A percentile compares a stretch with the other conserved stretches of the same genome.
Conservation (phyloP, 2,113 vertebrate species). For the Xiphophorus maculatus region DNA sequence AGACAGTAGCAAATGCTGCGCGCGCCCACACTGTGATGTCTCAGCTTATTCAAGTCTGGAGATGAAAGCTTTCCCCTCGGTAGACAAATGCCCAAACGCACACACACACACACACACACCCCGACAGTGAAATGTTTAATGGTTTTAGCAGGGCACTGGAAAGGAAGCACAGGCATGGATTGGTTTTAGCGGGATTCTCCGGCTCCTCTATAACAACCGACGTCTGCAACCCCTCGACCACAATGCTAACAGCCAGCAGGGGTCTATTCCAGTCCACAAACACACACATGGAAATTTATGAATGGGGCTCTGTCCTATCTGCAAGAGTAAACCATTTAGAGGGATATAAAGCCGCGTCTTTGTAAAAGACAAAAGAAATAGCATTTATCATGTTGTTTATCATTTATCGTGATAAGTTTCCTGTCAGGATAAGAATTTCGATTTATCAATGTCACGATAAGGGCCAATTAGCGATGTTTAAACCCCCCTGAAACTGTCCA, state of each 20-base stretch:
- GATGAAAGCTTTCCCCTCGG: constrained; percentile 60
- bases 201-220: constrained; percentile 35
- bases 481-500: too few relatives aligned
- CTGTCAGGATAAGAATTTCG: too few relatives aligned
- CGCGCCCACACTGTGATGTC: constrained; percentile 62
- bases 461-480: too few relatives aligned
- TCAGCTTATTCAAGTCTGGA: constrained; percentile 65
- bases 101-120: constrained; percentile 1
- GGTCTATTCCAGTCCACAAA: constrained; percentile 24
- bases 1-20: constrained; percentile 71
- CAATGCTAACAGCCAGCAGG: constrained; percentile 51
- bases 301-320: constrained; percentile 17
- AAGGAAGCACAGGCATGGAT: constrained; percentile 34
- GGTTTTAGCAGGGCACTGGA: constrained; percentile 46
- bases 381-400: too few relatives aligned
- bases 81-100: constrained; percentile 18
- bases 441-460: too few relatives aligned
- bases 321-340: constrained; percentile 6
- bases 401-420: too few relatives aligned
- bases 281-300: constrained; percentile 9
- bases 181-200: constrained; percentile 47
- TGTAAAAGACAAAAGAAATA: not conserved
- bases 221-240: constrained; percentile 53
- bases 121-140: constrained; percentile 31
- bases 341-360: not conserved